Evolutionary conservation across 1,140 invertebrate species (phyloP).

Genomic region (Globodera ellingtonae): DNA sequence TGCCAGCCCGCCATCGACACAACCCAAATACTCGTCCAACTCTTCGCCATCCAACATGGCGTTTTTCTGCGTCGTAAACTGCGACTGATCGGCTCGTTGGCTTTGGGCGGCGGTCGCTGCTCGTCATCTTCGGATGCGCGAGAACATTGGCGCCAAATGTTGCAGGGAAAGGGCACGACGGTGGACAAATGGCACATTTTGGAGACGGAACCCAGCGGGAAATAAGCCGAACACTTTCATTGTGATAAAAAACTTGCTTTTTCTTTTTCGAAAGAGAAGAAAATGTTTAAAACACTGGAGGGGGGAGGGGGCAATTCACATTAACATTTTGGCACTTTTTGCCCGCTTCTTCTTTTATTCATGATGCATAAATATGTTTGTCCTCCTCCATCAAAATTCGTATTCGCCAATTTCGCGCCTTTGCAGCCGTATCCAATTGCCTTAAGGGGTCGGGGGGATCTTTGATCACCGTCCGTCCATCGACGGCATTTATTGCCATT

Average conservation of each 20-base stretch:
- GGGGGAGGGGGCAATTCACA: too few relatives aligned
- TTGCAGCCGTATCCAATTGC: slow-evolving; percentile 2
- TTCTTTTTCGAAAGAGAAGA: too few relatives aligned
- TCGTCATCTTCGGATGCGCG: slow-evolving; percentile 22
- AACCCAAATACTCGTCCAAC: neutral
- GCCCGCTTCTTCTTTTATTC: too few relatives aligned
- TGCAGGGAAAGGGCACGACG: slow-evolving; percentile 32
- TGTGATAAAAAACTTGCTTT: too few relatives aligned
- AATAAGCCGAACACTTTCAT: too few relatives aligned
- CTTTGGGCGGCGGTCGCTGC: neutral
- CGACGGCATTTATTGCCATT: neutral
- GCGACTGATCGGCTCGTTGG: slow-evolving; percentile 8
- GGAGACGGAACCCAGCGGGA: neutral
- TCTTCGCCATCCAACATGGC: slow-evolving; percentile 4
- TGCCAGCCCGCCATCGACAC: neutral
- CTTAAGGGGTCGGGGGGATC: neutral
- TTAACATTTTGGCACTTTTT: too few relatives aligned
- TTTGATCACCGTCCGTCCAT: neutral
- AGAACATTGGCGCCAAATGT: slow-evolving; percentile 29
- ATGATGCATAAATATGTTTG: too few relatives aligned
- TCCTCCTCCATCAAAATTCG: neutral
- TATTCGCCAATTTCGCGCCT: neutral
- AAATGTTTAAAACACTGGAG: too few relatives aligned
- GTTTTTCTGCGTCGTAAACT: slow-evolving; percentile 15
- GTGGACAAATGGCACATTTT: slow-evolving; percentile 38